Evolutionary conservation across 1,140 invertebrate species (phyloP).

Genomic region (Conus ventricosus): DNA sequence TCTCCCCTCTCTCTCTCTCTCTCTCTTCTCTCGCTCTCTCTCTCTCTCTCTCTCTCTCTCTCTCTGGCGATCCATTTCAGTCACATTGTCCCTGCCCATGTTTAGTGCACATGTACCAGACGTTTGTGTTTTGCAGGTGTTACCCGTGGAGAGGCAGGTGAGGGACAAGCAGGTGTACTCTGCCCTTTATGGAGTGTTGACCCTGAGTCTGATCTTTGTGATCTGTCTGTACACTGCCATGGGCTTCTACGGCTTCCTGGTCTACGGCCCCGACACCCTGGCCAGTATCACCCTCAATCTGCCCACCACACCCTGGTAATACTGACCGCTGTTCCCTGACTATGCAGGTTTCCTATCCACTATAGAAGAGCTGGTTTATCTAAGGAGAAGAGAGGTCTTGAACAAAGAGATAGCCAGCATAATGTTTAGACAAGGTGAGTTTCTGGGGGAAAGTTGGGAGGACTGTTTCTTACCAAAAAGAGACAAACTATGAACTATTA

Average conservation of each 20-base stretch:
- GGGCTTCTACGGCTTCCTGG: conserved; percentile 93
- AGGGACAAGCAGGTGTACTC: conserved; percentile 88
- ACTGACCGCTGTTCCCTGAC: not conserved
- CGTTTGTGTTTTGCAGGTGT: conserved; percentile 79
- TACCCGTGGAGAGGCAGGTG: conserved; percentile 96
- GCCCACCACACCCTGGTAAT: conserved; percentile 75
- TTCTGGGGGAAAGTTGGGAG: no score
- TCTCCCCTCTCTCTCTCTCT: no score
- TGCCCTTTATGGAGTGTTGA: conserved; percentile 91
- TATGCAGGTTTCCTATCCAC: no score
- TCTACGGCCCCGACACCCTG: conserved; percentile 83
- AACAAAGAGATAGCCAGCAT: not conserved
- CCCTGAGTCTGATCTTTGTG: conserved; percentile 89
- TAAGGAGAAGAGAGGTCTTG: not conserved
- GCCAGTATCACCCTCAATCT: conserved; percentile 92
- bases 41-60: no score
- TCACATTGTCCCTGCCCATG: not conserved
- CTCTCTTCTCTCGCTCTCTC: no score
- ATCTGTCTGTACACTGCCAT: conserved; percentile 85
- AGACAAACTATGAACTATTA: no score
- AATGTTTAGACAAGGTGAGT: not conserved
- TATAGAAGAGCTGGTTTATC: not conserved
- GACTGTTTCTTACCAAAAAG: no score
- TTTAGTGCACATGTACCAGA: no score
- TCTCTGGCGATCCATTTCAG: not conserved